Evolutionary conservation across 2,797 vertebrate species (phyloP).

Genomic region (Chrysocyon brachyurus): DNA sequence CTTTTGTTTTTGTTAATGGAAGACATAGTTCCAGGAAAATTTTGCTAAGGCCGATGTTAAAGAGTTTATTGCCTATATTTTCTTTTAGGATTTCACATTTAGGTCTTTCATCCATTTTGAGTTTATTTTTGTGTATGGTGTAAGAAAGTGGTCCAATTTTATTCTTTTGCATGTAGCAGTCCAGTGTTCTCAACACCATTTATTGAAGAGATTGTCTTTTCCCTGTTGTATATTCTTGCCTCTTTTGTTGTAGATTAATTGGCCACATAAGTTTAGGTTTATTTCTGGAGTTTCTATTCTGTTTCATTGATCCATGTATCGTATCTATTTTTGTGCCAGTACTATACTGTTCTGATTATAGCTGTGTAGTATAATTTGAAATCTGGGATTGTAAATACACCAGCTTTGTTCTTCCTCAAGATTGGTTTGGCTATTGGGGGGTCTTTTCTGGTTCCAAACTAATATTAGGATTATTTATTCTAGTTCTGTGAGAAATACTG

Average conservation of each 20-base stretch:
- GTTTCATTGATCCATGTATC: not conserved
- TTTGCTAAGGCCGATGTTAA: not conserved
- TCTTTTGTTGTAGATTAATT: not conserved
- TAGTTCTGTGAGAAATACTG: not conserved
- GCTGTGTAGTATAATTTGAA: not conserved
- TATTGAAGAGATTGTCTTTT: not conserved
- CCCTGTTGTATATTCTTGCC: not conserved
- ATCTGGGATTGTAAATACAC: not conserved
- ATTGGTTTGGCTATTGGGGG: not conserved
- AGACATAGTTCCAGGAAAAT: not conserved
- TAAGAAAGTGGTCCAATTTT: not conserved
- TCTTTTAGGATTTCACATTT: not conserved
- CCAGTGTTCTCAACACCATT: not conserved
- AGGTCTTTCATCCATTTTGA: not conserved
- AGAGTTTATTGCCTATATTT: not conserved
- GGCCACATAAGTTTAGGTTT: not conserved
- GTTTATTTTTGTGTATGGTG: not conserved
- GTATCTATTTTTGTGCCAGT: not conserved
- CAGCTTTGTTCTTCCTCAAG: not conserved
- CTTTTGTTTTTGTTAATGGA: not conserved
- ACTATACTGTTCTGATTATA: not conserved
- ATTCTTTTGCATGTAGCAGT: not conserved
- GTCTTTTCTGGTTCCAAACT: not conserved
- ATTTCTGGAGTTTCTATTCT: not conserved
- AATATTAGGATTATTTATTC: not conserved